phyloP scores from a whole-genome alignment of 92 coral and sea anemone species.

The Palythoa grandiflora region DNA sequence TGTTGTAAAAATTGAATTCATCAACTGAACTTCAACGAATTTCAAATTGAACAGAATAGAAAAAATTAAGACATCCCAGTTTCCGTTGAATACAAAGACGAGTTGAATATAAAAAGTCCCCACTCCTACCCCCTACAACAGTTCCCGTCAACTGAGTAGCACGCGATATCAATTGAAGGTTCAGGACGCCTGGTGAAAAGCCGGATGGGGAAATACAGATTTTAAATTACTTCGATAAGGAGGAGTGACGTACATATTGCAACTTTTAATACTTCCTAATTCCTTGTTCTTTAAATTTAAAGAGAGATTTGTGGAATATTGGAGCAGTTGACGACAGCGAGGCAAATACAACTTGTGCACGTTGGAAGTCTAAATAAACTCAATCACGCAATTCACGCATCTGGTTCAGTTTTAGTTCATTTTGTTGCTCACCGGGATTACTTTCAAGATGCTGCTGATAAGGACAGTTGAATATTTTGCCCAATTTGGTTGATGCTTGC shows the following conservation, averaged over 20 bases:
- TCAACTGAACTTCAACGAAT: not conserved
- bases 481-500: not conserved
- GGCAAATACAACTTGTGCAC: not conserved
- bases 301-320: not conserved
- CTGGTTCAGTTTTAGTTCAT: not conserved
- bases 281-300: not conserved
- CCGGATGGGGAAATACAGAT: not conserved
- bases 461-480: constrained; percentile 1
- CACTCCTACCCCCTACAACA: constrained; percentile 22
- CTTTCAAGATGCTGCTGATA: constrained; percentile 5
- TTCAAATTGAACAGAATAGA: not conserved
- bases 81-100: not conserved
- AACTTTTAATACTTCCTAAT: not conserved
- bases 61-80: not conserved
- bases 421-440: not conserved
- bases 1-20: not conserved
- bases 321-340: not conserved
- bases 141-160: not conserved
- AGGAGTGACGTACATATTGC: not conserved
- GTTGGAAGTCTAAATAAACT: constrained; percentile 7
- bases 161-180: not conserved
- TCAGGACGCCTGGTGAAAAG: not conserved
- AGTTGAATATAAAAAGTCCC: not conserved
- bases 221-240: not conserved
- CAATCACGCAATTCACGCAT: constrained; percentile 10